phyloP scores from a whole-genome alignment of 2,888 invertebrate species.

The Chalcosyrphus nemorum region DNA sequence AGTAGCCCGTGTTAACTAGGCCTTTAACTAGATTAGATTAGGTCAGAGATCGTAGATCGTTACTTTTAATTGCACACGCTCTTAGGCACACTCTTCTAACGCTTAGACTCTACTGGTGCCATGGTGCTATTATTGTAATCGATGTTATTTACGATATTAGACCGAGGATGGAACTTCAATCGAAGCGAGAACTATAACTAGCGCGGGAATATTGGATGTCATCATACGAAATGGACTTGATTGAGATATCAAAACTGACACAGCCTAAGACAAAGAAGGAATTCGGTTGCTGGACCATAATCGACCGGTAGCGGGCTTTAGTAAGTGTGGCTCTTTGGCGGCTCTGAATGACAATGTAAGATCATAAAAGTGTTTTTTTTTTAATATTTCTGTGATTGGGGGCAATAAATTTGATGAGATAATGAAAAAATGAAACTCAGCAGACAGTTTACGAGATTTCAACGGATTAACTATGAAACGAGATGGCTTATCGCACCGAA shows the following conservation, averaged over 20 bases:
- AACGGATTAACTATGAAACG: constrained; percentile 29
- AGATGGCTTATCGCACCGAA: constrained; percentile 45
- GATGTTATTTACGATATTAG: constrained; percentile 54
- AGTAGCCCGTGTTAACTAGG: constrained; percentile 65
- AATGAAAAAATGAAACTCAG: neutral
- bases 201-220: constrained; percentile 20
- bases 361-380: constrained; percentile 15
- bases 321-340: constrained; percentile 58
- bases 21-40: constrained; percentile 68
- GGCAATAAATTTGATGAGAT: neutral
- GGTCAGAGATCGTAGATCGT: constrained; percentile 36
- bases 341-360: constrained; percentile 25
- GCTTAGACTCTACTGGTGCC: constrained; percentile 3
- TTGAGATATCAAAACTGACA: constrained; percentile 62
- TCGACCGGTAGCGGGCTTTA: constrained; percentile 59
- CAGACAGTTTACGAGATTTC: neutral
- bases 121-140: constrained; percentile 63
- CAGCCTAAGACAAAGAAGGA: constrained; percentile 36
- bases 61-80: constrained; percentile 61
- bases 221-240: constrained; percentile 18
- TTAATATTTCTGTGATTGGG: constrained; percentile 25
- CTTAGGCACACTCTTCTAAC: constrained; percentile 14
- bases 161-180: constrained; percentile 22
- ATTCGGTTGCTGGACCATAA: constrained; percentile 24
- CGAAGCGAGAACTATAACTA: constrained; percentile 39